Evolutionary conservation across 1,140 invertebrate genomes (phyloP).

Genomic region (Cydia amplana): DNA sequence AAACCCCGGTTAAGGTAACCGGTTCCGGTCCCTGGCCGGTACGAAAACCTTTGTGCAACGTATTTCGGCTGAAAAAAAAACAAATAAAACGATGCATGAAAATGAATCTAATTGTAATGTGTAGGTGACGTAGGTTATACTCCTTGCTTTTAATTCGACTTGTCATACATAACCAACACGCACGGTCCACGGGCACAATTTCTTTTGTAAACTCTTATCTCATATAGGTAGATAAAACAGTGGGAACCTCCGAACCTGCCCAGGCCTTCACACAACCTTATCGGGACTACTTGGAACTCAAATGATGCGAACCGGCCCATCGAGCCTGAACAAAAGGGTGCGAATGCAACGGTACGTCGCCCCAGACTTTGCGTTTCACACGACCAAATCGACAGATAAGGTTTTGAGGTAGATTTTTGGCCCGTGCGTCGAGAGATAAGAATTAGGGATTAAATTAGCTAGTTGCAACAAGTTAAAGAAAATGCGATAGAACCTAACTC

Average conservation of each 20-base stretch:
- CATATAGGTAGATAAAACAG: slow-evolving; percentile 19
- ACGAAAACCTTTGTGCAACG: background rate
- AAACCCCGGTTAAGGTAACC: too few relatives aligned
- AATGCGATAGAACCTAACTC: too few relatives aligned
- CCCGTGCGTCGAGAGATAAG: slow-evolving; percentile 2
- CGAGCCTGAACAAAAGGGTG: slow-evolving; percentile 19
- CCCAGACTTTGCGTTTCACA: slow-evolving; percentile 23
- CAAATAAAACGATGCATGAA: background rate
- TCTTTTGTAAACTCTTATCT: background rate
- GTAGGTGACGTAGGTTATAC: background rate
- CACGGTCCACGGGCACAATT: background rate
- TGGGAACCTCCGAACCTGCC: slow-evolving; percentile 13
- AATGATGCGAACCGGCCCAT: background rate
- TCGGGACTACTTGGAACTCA: slow-evolving; percentile 17
- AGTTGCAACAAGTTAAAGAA: background rate
- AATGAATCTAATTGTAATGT: background rate
- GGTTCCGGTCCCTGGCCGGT: too few relatives aligned
- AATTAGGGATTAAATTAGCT: background rate
- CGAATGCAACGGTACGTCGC: slow-evolving; percentile 21
- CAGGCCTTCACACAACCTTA: slow-evolving; percentile 20
- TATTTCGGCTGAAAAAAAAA: background rate
- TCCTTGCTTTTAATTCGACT: background rate
- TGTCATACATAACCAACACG: background rate
- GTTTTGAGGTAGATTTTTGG: slow-evolving; percentile 2
- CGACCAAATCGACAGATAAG: background rate